Evolutionary conservation across 2,113 vertebrate genomes (phyloP).

Genomic region (Hystrix brachyura): DNA sequence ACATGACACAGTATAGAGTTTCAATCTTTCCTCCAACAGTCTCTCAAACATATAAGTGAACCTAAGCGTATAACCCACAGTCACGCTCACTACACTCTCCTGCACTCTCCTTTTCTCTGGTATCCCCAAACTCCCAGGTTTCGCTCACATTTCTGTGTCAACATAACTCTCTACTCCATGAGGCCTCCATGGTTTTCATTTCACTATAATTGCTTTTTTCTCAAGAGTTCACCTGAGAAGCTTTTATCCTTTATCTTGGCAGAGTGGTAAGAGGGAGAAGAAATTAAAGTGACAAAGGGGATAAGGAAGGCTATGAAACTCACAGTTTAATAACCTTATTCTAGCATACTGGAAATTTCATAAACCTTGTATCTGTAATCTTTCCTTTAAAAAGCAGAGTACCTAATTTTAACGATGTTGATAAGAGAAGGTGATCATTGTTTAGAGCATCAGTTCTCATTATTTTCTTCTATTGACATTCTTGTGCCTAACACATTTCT

Average conservation of each 20-base stretch:
- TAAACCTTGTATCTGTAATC: neutral
- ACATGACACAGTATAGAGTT: neutral
- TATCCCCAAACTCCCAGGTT: neutral
- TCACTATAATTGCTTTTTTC: constrained; percentile 63
- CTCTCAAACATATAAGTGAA: constrained; percentile 26
- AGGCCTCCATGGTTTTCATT: constrained; percentile 5
- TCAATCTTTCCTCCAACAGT: neutral
- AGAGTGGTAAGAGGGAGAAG: neutral
- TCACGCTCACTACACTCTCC: neutral
- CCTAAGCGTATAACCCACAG: neutral
- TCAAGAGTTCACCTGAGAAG: constrained; percentile 46
- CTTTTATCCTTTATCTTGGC: constrained; percentile 41
- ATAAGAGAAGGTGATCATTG: neutral
- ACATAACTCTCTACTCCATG: constrained; percentile 1
- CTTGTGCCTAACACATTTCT: neutral
- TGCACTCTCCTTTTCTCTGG: neutral
- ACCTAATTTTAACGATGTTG: neutral
- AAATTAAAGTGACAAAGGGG: neutral
- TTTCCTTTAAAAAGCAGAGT: constrained; percentile 26
- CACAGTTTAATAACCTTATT: constrained; percentile 24
- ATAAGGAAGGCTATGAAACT: neutral
- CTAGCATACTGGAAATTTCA: neutral
- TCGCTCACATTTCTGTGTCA: neutral
- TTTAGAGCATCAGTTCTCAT: neutral
- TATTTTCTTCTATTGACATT: neutral